Evolutionary conservation across 1,140 invertebrate genomes (phyloP).

Genomic region (Drosophila sechellia): DNA sequence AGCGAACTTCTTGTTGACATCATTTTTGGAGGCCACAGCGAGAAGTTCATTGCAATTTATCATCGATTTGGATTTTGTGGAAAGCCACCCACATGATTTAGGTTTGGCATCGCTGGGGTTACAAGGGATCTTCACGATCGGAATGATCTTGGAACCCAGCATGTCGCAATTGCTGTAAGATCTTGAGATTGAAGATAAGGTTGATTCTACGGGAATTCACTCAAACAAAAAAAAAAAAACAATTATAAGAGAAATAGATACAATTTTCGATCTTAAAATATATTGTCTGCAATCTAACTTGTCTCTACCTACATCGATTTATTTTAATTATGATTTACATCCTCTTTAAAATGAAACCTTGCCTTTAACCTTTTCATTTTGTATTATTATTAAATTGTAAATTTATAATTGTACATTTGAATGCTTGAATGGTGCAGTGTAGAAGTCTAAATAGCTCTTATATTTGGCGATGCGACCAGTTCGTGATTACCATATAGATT

Average conservation of each 20-base stretch:
- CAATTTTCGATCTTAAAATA: neutral
- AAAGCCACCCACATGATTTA: slow-evolving; percentile 54
- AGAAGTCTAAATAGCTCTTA: neutral
- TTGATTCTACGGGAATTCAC: neutral
- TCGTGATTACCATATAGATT: slow-evolving; percentile 53
- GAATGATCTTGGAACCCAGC: slow-evolving; percentile 34
- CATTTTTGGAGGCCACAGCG: slow-evolving; percentile 68
- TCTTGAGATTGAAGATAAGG: slow-evolving; percentile 1
- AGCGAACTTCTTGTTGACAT: slow-evolving; percentile 41
- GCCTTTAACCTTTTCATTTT: no score
- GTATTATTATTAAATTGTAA: neutral
- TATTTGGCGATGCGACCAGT: slow-evolving; percentile 15
- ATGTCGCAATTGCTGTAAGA: slow-evolving; percentile 28
- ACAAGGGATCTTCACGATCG: slow-evolving; percentile 27
- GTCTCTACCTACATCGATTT: no score
- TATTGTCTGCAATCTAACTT: no score
- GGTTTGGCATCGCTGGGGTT: slow-evolving; percentile 28
- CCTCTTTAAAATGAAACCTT: neutral
- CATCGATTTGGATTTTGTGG: slow-evolving; percentile 44
- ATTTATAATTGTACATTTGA: no score
- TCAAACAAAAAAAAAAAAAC: no score
- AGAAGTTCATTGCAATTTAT: slow-evolving; percentile 73
- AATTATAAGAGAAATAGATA: neutral
- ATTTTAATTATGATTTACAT: no score
- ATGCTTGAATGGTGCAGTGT: neutral